These are phyloP conservation scores for Cheumatopsyche charites DNA, from an alignment of 1,140 invertebrate species.

Conservation along the genomic window DNA sequence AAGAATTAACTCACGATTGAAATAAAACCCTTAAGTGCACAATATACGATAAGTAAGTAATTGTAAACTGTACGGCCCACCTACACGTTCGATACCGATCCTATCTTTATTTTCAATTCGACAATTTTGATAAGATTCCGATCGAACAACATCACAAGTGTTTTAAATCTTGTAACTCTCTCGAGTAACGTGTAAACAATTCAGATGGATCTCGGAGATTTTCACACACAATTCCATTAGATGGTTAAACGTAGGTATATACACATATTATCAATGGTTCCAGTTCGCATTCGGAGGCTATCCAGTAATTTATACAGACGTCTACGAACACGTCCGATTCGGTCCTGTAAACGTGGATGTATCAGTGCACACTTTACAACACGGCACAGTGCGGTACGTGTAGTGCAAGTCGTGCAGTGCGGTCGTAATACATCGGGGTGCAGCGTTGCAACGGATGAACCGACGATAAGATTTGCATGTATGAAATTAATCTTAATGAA, in stretches of 20 bases:
- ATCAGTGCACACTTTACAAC: not conserved
- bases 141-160: too few species aligned
- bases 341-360: slow-evolving; percentile 16
- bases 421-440: slow-evolving; percentile 27
- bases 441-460: slow-evolving; percentile 31
- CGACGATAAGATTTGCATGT: slow-evolving; percentile 37
- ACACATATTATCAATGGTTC: too few species aligned
- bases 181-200: too few species aligned
- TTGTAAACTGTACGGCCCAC: too few species aligned
- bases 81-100: too few species aligned
- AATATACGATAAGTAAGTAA: too few species aligned
- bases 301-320: slow-evolving; percentile 4
- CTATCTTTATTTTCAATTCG: too few species aligned
- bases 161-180: too few species aligned
- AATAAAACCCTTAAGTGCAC: too few species aligned
- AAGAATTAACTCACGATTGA: too few species aligned
- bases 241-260: too few species aligned
- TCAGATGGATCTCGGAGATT: not conserved
- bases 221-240: not conserved
- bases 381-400: not conserved
- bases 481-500: slow-evolving; percentile 40
- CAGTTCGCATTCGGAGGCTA: not conserved
- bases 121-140: too few species aligned
- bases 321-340: slow-evolving; percentile 7
- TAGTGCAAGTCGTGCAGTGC: slow-evolving; percentile 1